A percentile compares a stretch with the other conserved stretches of the same genome.
phyloP scores from a whole-genome alignment of 1,140 invertebrate species.

The Cydia pomonella region DNA sequence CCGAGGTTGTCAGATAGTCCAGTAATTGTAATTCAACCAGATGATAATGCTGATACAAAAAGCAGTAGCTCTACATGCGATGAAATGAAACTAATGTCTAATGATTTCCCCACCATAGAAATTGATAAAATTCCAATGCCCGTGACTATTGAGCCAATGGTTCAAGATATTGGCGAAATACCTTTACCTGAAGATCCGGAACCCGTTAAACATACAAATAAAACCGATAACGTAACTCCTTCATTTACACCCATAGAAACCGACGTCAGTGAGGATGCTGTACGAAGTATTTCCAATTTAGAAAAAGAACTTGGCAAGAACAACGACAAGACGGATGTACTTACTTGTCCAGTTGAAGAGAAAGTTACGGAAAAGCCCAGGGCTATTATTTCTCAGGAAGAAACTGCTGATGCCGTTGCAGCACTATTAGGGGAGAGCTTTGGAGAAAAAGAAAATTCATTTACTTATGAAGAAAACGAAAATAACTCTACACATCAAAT shows the following conservation, averaged over 20 bases:
- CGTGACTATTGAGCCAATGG: constrained; percentile 61
- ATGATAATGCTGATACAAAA: constrained; percentile 48
- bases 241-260: constrained; percentile 63
- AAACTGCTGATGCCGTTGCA: constrained; percentile 95
- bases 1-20: constrained; percentile 78
- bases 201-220: constrained; percentile 47
- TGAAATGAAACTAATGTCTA: constrained; percentile 34
- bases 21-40: constrained; percentile 48
- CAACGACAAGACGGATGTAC: constrained; percentile 50
- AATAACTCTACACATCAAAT: constrained; percentile 59
- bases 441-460: constrained; percentile 80
- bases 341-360: constrained; percentile 72
- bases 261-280: constrained; percentile 89
- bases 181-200: constrained; percentile 62
- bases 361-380: constrained; percentile 88
- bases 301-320: constrained; percentile 60
- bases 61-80: constrained; percentile 43
- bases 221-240: constrained; percentile 52
- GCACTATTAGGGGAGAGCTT: constrained; percentile 92
- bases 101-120: constrained; percentile 40
- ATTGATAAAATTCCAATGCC: constrained; percentile 68
- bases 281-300: constrained; percentile 81
- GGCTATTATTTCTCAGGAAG: constrained; percentile 93
- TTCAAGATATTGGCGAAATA: constrained; percentile 69
- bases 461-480: constrained; percentile 78